Percentiles rank a stretch among this genome's conserved stretches.
Evolutionary conservation across 2,797 vertebrate species (phyloP).

Genomic region (Selene dorsalis): DNA sequence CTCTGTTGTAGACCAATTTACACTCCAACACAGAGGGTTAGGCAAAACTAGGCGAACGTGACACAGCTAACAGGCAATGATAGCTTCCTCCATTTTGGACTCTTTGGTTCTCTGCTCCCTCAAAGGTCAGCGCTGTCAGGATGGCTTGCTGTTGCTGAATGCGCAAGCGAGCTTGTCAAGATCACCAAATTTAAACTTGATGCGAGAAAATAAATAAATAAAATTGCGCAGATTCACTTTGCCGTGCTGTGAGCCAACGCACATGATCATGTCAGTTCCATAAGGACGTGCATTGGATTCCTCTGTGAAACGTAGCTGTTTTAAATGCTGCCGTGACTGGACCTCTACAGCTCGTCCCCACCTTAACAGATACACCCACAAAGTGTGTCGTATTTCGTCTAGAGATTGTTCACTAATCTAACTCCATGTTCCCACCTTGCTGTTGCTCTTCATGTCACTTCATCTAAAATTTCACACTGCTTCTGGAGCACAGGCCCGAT

Average conservation of each 20-base stretch:
- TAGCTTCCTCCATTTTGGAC: conserved; percentile 7
- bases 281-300: conserved; percentile 1
- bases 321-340: not conserved
- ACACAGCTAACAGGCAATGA: not conserved
- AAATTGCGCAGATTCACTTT: not conserved
- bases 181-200: not conserved
- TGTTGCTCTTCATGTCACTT: conserved; percentile 37
- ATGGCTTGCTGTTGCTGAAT: not conserved
- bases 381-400: conserved; percentile 40
- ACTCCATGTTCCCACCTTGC: conserved; percentile 44
- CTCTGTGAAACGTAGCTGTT: not conserved
- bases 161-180: not conserved
- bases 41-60: not conserved
- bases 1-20: not conserved
- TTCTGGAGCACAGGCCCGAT: conserved; percentile 25
- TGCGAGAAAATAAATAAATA: not conserved
- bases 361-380: conserved; percentile 20
- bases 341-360: conserved; percentile 7
- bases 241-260: not conserved
- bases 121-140: conserved; percentile 13
- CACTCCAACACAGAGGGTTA: not conserved
- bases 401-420: conserved; percentile 38
- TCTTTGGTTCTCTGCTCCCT: not conserved
- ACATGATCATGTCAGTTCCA: not conserved
- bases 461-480: conserved; percentile 45